A percentile compares a stretch with the other conserved stretches of the same genome.
phyloP scores from a whole-genome alignment of 2,797 vertebrate species.

The Eulemur mongoz region DNA sequence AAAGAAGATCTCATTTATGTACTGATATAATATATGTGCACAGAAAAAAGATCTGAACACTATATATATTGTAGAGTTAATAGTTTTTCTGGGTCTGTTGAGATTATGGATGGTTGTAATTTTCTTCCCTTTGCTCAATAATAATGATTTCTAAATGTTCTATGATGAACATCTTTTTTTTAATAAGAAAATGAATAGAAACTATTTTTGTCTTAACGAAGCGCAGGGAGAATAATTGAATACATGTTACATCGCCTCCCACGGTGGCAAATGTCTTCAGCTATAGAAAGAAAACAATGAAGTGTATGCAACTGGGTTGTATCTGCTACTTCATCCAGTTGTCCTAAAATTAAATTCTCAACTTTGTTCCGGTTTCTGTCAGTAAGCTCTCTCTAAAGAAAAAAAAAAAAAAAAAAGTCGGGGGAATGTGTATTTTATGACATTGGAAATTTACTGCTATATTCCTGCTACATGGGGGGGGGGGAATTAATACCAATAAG shows the following conservation, averaged over 20 bases:
- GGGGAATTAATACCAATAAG: too few relatives aligned
- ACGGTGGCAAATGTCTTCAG: constrained; percentile 17
- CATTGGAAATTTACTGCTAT: neutral
- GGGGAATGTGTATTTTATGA: neutral
- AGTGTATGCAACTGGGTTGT: neutral
- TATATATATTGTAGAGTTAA: constrained; percentile 31
- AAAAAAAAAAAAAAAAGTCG: neutral
- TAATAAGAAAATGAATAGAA: constrained; percentile 57
- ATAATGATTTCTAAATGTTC: constrained; percentile 65
- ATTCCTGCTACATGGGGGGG: neutral
- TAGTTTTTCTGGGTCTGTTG: constrained; percentile 18
- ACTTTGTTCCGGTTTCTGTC: neutral
- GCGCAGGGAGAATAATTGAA: constrained; percentile 29
- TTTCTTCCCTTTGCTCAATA: constrained; percentile 59
- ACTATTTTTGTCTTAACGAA: constrained; percentile 56
- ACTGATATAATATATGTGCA: neutral
- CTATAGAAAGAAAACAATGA: constrained; percentile 37
- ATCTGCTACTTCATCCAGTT: neutral
- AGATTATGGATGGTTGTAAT: constrained; percentile 69
- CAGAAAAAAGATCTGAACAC: neutral
- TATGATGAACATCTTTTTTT: constrained; percentile 43
- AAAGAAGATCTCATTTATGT: constrained; percentile 16
- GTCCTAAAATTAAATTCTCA: neutral
- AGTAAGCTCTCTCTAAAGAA: neutral
- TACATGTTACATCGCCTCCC: neutral